These are phyloP conservation scores for Platycheirus albimanus DNA, from an alignment of 2,888 invertebrate genomes.

Conservation along the genomic window DNA sequence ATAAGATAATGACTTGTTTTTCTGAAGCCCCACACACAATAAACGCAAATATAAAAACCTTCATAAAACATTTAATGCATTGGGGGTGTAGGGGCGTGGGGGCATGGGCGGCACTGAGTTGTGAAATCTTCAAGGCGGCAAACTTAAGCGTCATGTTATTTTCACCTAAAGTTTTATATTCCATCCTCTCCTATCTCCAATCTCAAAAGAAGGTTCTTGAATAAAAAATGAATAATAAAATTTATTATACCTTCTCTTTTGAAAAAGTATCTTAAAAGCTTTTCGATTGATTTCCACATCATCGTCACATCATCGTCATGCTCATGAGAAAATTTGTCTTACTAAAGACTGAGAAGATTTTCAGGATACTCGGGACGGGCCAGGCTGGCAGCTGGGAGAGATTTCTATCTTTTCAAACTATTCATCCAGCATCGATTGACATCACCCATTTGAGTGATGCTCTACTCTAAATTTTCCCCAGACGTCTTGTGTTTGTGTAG, in stretches of 20 bases:
- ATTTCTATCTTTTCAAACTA: slow-evolving; percentile 20
- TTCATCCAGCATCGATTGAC: slow-evolving; percentile 32
- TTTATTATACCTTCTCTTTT: slow-evolving; percentile 10
- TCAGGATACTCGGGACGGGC: background rate
- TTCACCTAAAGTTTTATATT: slow-evolving; percentile 8
- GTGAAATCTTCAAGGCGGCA: background rate
- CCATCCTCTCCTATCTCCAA: background rate
- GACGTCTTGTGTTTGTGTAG: no score
- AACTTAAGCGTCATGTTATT: no score
- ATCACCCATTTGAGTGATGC: slow-evolving; percentile 31
- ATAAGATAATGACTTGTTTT: slow-evolving; percentile 23
- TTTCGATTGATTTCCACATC: slow-evolving; percentile 67
- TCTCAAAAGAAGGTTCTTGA: slow-evolving; percentile 2
- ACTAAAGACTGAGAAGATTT: slow-evolving; percentile 15
- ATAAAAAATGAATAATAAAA: slow-evolving; percentile 17
- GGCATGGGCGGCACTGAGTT: no score
- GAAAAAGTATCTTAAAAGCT: slow-evolving; percentile 60
- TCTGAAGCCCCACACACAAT: slow-evolving; percentile 5
- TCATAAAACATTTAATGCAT: slow-evolving; percentile 19
- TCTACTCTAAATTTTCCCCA: slow-evolving; percentile 19
- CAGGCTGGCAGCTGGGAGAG: background rate
- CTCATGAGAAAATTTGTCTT: slow-evolving; percentile 51
- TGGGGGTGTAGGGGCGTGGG: background rate
- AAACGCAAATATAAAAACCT: slow-evolving; percentile 1
- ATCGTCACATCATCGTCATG: slow-evolving; percentile 52